phyloP scores from a whole-genome alignment of 2,113 vertebrate species.

The Mohoua ochrocephala region DNA sequence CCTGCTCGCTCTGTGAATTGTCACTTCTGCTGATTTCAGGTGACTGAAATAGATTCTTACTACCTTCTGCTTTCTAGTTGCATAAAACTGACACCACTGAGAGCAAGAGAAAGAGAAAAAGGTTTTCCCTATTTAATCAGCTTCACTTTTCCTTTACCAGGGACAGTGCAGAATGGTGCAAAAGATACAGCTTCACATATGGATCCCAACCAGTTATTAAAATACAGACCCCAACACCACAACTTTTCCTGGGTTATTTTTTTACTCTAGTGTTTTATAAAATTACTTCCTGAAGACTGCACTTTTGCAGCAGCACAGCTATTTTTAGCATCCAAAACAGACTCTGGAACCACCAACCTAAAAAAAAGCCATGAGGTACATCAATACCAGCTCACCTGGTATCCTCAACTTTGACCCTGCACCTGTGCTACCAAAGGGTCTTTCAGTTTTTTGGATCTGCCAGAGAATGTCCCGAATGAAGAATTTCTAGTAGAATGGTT shows the following conservation, averaged over 20 bases:
- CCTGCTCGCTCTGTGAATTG: not conserved
- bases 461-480: not conserved
- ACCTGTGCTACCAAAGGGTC: not conserved
- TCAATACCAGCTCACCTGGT: not conserved
- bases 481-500: not conserved
- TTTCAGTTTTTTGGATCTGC: not conserved
- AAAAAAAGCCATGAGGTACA: not conserved
- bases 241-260: not conserved
- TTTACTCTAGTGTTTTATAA: not conserved
- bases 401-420: not conserved
- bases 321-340: not conserved
- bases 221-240: not conserved
- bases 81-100: not conserved
- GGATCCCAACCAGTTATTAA: not conserved
- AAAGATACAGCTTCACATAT: not conserved
- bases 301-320: not conserved
- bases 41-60: constrained; percentile 35
- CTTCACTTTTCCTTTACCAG: not conserved
- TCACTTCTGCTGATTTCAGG: constrained; percentile 6
- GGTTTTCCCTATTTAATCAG: not conserved
- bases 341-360: not conserved
- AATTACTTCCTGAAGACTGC: not conserved
- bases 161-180: not conserved
- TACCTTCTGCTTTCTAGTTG: not conserved
- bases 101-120: not conserved